Evolutionary conservation across 2,113 vertebrate species (phyloP), one percentile per base, ranked within the genome.

Genomic region (Polyodon spathula): DNA sequence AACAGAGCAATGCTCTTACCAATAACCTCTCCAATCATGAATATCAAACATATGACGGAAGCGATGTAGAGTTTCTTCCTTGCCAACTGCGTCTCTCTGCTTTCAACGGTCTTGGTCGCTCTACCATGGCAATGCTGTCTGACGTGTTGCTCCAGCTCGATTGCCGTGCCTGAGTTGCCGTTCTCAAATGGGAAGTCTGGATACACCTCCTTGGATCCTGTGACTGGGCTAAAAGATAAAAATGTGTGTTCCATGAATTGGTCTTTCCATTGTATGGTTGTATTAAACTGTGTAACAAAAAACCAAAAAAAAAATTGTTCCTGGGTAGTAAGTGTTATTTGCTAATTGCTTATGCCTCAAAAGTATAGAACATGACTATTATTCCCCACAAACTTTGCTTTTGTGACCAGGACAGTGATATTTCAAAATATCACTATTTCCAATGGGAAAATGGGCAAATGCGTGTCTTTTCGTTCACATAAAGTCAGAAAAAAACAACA

Each of bases 1-100:
- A 27, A 27, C 27, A 27, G 27, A 27, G 27, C 27, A 27, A 27
- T 27, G 27, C 37, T 65, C 82, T 64, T 82, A 90, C 88, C 85
- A 69, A 89, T 84, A 66, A 95, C 88, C 72, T 96, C 95, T 7
- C 95, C 95, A 0, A 93, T 83, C 94, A 98, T 97, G 84, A 98
- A 98, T 79, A 95, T 1, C 4, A 92, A 86, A 74, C 95, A 98
- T 66, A 98, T 78, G 0, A 75, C 73, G 0, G 93, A 95, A 41
- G 94, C 93, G 0, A 94, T 54, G n/a, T 82, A 89, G 12, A 98
- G 89, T 73, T 98, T 94, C 80, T 76, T 90, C 65, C 77, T 83
- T 0, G 95, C 94, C 65, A 84, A 75, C 43, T 81, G 71, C 63
- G 81, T 77, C 73, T 87, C 87, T 0, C 15, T 69, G 27, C 67